Base-by-base conservation (phyloP, 1,140 invertebrate genomes). In the Campoletis sonorensis region DNA sequence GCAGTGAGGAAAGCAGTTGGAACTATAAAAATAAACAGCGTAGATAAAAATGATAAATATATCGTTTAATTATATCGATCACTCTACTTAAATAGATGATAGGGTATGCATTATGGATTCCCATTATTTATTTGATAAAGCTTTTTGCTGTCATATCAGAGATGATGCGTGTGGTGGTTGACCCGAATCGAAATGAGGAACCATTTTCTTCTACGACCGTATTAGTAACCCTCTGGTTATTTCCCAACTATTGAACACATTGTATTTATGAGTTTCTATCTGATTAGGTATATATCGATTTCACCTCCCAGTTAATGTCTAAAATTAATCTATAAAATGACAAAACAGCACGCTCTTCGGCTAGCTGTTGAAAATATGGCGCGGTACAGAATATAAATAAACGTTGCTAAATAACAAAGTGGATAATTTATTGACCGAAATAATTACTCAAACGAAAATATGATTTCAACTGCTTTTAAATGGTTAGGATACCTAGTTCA, bases 221-320 rank as follows among this genome's bases (percentile, higher is more conserved):
- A n/a, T 21, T 45, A 3, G 30, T n/a, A 54, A 71, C 75, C 58
- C 75, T 67, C 68, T 51, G 37, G 67, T 27, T n/a, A n/a, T 78
- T 78, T 78, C 71, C 26, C 21, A 71, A 16, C 54, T 49, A 67
- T 75, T 49, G 51, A 27, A 51, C 51, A 71, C 70, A 68, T 68
- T 23, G 4, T 64, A 72, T 82, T 79, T 79, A 68, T 58, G 71
- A 79, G 58, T 82, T 82, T 82, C 58, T 79, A 68, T 79, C 77
- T 70, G 71, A 75, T 82, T 82, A 76, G 77, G n/a, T n/a, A 21
- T 15, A 67, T 72, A 78, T 82, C 58, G 58, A 67, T 76, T 79
- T 82, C 61, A 2, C 33, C 49, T 75, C 23, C 26, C 23, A 64
- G 1, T 27, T 23, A 23, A 64, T 10, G 61, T 27, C 15, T 64